Percentiles rank a stretch among this genome's conserved stretches.
Evolutionary conservation across 2,113 vertebrate genomes (phyloP).

Genomic region (Arothron firmamentum): DNA sequence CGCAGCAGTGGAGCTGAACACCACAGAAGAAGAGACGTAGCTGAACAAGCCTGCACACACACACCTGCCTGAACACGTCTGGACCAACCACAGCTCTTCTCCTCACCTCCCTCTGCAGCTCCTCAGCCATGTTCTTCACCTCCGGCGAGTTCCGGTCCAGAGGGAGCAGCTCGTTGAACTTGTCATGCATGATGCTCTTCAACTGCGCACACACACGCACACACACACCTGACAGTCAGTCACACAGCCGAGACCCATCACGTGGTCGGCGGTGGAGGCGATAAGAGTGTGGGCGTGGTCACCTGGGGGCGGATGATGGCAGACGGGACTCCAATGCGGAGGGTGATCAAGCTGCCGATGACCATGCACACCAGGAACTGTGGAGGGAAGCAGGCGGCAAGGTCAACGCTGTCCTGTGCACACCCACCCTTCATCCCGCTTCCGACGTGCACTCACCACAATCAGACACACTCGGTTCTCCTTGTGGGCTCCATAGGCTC

Average conservation of each 20-base stretch:
- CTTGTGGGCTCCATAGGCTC: conserved; percentile 50
- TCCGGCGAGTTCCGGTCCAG: conserved; percentile 12
- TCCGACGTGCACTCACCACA: conserved; percentile 46
- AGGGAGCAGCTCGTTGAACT: not conserved
- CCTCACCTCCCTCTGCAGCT: conserved; percentile 17
- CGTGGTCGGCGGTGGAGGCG: too few species aligned
- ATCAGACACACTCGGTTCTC: conserved; percentile 42
- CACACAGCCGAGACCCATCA: too few species aligned
- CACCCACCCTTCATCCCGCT: not conserved
- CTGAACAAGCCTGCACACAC: not conserved
- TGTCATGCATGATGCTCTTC: accelerated
- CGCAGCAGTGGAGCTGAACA: conserved; percentile 57
- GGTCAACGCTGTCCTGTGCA: not conserved
- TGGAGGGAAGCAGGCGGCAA: not conserved
- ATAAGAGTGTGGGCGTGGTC: not conserved
- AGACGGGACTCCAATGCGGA: not conserved
- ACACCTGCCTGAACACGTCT: too few species aligned
- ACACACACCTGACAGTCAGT: not conserved
- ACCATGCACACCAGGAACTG: conserved; percentile 61
- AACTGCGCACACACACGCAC: conserved; percentile 20
- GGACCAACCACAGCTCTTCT: too few species aligned
- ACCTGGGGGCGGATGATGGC: conserved; percentile 3
- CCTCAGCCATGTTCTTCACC: accelerated
- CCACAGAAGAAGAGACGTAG: conserved; percentile 11
- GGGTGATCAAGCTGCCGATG: conserved; percentile 35